Percentiles rank a stretch among this genome's conserved stretches.
phyloP scores from a whole-genome alignment of 2,797 vertebrate genomes.

The Tarsius wallacei region DNA sequence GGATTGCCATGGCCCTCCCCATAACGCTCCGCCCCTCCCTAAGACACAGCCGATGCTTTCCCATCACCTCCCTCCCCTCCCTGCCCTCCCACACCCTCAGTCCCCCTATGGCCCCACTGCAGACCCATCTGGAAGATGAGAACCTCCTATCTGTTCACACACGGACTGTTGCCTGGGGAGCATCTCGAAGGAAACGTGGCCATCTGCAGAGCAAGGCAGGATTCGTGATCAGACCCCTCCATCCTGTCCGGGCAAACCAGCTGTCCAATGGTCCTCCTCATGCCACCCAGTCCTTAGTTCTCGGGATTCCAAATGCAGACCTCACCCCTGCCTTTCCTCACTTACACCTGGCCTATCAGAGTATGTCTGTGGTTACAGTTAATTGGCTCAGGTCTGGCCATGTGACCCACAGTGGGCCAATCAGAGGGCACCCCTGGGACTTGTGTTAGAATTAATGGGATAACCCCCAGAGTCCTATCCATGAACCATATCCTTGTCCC shows the following conservation, averaged over 20 bases:
- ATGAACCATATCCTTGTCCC: background rate
- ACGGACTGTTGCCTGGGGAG: conserved; percentile 37
- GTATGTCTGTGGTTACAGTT: background rate
- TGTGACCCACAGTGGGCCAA: background rate
- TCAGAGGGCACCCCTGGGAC: background rate
- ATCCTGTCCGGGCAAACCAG: background rate
- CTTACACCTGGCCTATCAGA: background rate
- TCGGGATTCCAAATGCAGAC: background rate
- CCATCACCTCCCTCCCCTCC: background rate
- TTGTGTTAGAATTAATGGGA: background rate
- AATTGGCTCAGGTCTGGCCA: background rate
- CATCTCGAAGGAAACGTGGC: conserved; percentile 67
- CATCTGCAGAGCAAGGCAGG: conserved; percentile 59
- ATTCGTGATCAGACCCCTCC: background rate
- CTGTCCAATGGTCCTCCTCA: accelerated
- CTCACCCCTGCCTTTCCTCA: background rate
- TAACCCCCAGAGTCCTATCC: too few species aligned
- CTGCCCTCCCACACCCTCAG: too few species aligned
- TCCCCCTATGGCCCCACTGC: accelerated
- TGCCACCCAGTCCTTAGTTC: too few species aligned
- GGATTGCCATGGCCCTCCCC: background rate
- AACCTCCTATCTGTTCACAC: conserved; percentile 43
- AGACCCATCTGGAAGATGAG: background rate
- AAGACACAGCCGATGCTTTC: background rate
- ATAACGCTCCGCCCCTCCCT: too few species aligned